Percentiles rank a stretch among this genome's conserved stretches.
Conservation (phyloP, 1,140 invertebrate species). For the Paraescarpia echinospica region DNA sequence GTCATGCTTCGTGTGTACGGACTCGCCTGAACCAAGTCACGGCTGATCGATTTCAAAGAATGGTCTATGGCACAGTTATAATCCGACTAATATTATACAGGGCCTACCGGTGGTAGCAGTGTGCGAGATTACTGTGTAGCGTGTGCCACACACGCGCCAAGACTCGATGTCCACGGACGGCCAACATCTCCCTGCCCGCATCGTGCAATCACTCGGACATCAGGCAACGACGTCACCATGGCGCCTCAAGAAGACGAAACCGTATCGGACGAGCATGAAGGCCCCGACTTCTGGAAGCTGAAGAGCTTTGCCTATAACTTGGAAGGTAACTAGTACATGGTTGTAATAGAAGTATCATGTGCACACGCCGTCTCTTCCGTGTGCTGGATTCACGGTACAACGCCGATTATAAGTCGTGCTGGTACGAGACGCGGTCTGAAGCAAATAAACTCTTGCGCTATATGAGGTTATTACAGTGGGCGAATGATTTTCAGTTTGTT, state of each 20-base stretch:
- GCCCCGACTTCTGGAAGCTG: not conserved
- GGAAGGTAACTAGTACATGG: not conserved
- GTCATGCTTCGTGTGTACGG: not conserved
- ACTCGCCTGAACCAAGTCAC: not conserved
- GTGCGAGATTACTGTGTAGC: not conserved
- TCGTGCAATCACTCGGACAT: not conserved
- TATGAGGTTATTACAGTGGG: not conserved
- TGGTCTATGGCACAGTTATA: not conserved
- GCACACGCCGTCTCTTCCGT: not conserved
- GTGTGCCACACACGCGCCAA: too few relatives aligned
- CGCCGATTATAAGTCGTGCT: not conserved
- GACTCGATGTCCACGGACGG: not conserved
- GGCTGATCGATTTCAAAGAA: not conserved
- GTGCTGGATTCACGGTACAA: not conserved
- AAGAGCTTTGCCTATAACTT: not conserved
- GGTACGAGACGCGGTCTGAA: not conserved
- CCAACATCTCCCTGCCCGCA: not conserved
- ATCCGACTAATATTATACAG: not conserved
- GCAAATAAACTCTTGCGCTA: not conserved
- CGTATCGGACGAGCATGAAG: not conserved
- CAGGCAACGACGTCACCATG: not conserved
- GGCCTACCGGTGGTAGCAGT: not conserved
- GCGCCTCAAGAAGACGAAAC: not conserved
- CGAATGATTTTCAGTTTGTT: not conserved
- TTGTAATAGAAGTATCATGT: not conserved